Percentiles rank a stretch among this genome's conserved stretches.
Evolutionary conservation across 2,888 invertebrate genomes (phyloP).

Genomic region (Cyclophora punctaria): DNA sequence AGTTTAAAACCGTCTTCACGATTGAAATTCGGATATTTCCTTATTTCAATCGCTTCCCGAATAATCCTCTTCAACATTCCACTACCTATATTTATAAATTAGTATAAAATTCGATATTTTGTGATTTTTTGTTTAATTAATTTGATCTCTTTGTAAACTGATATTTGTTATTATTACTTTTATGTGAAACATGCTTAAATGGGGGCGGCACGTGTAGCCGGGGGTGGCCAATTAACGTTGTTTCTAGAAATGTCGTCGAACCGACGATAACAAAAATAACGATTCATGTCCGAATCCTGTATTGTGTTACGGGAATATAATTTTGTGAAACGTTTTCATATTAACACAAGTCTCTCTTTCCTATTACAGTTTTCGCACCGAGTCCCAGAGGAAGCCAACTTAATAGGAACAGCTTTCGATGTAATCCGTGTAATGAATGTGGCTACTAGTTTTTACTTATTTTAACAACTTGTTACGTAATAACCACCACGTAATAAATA

Average conservation of each 20-base stretch:
- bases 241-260: background rate
- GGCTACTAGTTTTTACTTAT: too few species aligned
- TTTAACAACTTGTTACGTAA: too few species aligned
- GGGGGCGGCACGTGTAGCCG: background rate
- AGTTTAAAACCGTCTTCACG: too few species aligned
- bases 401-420: background rate
- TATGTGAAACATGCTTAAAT: background rate
- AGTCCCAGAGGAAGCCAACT: background rate
- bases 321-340: background rate
- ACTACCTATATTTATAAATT: background rate
- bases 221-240: background rate
- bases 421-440: too few species aligned
- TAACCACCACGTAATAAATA: too few species aligned
- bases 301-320: background rate
- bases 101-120: background rate
- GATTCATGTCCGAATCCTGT: background rate
- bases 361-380: background rate
- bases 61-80: too few species aligned
- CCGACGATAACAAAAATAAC: background rate
- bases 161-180: background rate
- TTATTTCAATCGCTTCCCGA: too few species aligned
- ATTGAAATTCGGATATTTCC: too few species aligned
- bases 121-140: background rate
- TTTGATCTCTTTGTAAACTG: background rate
- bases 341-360: background rate